These are phyloP conservation scores for Mechanitis mazaeus DNA, from an alignment of 2,888 invertebrate species.

Conservation along the genomic window DNA sequence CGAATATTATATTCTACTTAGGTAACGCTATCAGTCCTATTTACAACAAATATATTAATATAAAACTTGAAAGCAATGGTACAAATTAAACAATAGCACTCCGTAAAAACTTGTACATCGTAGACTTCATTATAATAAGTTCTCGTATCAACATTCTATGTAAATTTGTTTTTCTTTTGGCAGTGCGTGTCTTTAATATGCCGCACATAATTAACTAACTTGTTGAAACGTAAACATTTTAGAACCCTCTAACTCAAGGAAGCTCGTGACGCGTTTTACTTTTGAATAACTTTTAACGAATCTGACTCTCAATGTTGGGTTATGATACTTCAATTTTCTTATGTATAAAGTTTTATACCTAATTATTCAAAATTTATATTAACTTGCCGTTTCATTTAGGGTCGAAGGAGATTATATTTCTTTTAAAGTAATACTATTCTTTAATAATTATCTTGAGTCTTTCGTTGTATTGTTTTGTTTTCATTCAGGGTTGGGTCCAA, in stretches of 20 bases:
- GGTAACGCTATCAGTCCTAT: too few relatives aligned
- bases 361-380: slow-evolving; percentile 15
- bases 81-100: too few relatives aligned
- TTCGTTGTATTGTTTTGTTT: too few relatives aligned
- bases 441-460: too few relatives aligned
- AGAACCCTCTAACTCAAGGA: slow-evolving; percentile 53
- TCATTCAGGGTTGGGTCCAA: too few relatives aligned
- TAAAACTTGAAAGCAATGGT: too few relatives aligned
- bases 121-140: slow-evolving; percentile 9
- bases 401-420: too few relatives aligned
- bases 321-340: slow-evolving; percentile 29
- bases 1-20: too few relatives aligned
- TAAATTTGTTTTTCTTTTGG: slow-evolving; percentile 26
- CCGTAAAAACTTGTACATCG: too few relatives aligned
- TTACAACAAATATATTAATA: too few relatives aligned
- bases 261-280: slow-evolving; percentile 36
- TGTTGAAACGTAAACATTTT: slow-evolving; percentile 53
- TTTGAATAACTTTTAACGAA: slow-evolving; percentile 29
- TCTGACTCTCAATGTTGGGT: slow-evolving; percentile 25
- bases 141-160: slow-evolving; percentile 8
- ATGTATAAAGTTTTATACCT: slow-evolving; percentile 23
- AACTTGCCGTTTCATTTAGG: slow-evolving; percentile 79
- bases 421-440: too few relatives aligned
- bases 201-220: slow-evolving; percentile 57
- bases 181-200: slow-evolving; percentile 57